Evolutionary conservation across 2,888 invertebrate species (phyloP), one percentile per base, ranked within the genome.

Genomic region (Kuschelorhynchus macadamiae): DNA sequence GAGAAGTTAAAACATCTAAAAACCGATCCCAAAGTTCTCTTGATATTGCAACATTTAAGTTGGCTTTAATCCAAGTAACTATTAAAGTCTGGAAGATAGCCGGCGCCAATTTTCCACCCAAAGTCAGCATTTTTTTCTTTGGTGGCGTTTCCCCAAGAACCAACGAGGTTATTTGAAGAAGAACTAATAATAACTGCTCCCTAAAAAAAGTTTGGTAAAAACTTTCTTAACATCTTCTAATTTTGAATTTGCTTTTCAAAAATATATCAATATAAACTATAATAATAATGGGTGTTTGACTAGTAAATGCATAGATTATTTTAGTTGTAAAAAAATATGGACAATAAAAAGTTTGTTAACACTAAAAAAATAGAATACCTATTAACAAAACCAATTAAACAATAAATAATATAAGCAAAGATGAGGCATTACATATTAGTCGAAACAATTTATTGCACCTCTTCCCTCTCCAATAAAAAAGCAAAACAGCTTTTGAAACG

Each of bases 1-100:
- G 87, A 0, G 95, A 91, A 0, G 93, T 92, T 14, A 98, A 85
- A 8, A 97, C 92, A 68, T 90, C 89, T 79, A 97, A 89, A 81
- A 98, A 96, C 81, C 94, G 92, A 85, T 97, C 96, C 98, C 98
- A 98, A 44, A 98, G 85, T 77, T 94, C 92, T 4, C 91, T 88
- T 62, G 93, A 92, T 67, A 98, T 94, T 2, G 92, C 90, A 4
- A 97, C 97, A 82, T 97, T 96, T 75, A 98, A 87, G 84, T 97
- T 97, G 0, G 97, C 98, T 79, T 97, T 95, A 76, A 98, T 97
- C 97, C 98, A 98, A 1, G 97, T 97, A 71, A 98, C 97, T 74
- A 98, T 96, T 50, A 98, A 85, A 0, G 98, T 98, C 88, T 98
- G 93, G 78, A 94, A 93, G 74, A 94, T 88, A 0, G 95, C 94